Evolutionary conservation across 1,140 invertebrate genomes (phyloP).

Genomic region (Holcopasites calliopsidis): DNA sequence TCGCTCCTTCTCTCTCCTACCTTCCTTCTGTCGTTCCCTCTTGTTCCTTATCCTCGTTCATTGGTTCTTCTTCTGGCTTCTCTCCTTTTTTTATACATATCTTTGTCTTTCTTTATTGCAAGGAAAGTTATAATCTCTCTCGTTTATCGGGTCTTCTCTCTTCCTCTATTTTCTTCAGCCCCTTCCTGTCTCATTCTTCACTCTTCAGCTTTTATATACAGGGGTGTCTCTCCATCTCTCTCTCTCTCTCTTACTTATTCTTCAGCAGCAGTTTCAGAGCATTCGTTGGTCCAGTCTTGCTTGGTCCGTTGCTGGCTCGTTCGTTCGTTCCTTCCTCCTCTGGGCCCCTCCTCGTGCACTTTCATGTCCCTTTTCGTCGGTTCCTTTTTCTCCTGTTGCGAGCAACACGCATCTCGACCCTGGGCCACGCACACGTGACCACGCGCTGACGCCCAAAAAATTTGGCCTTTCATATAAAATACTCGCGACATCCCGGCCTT

Average conservation of each 20-base stretch:
- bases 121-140: slow-evolving; percentile 50
- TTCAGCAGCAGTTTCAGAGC: slow-evolving; percentile 1
- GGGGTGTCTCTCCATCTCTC: slow-evolving; percentile 20
- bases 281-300: not conserved
- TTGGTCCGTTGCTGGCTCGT: not conserved
- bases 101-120: slow-evolving; percentile 4
- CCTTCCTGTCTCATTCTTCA: slow-evolving; percentile 4
- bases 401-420: slow-evolving; percentile 40
- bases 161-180: not conserved
- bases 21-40: not conserved
- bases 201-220: slow-evolving; percentile 10
- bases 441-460: slow-evolving; percentile 36
- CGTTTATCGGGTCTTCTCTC: slow-evolving; percentile 46
- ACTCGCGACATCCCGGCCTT: slow-evolving; percentile 4
- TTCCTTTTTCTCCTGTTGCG: slow-evolving; percentile 33
- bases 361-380: slow-evolving; percentile 38
- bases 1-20: slow-evolving; percentile 24
- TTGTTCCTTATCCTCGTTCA: not conserved
- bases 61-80: slow-evolving; percentile 8
- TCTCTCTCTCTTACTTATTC: not conserved
- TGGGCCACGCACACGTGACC: slow-evolving; percentile 27
- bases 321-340: slow-evolving; percentile 13
- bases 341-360: slow-evolving; percentile 9
- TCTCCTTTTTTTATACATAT: slow-evolving; percentile 7
- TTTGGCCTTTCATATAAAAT: slow-evolving; percentile 43